A percentile compares a stretch with the other conserved stretches of the same genome.
These are phyloP conservation scores for Xanthia togata DNA, from an alignment of 2,888 invertebrate species.

Conservation along the genomic window DNA sequence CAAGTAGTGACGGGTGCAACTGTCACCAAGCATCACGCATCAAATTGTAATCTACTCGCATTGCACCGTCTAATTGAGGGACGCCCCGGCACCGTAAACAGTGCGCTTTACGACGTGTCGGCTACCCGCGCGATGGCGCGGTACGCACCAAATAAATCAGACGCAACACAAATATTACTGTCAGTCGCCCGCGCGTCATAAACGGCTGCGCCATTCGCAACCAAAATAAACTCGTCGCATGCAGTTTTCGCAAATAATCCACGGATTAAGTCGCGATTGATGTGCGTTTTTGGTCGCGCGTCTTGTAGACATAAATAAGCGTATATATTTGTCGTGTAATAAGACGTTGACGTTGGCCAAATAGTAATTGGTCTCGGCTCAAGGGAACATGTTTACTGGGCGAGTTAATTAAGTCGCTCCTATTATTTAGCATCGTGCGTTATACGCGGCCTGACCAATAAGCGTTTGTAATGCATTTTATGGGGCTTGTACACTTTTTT, in stretches of 20 bases:
- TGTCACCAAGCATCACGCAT: conserved; percentile 63
- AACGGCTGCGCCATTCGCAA: conserved; percentile 72
- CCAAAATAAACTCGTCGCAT: conserved; percentile 75
- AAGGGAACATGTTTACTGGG: conserved; percentile 77
- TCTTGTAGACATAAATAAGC: conserved; percentile 82
- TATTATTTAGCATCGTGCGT: conserved; percentile 67
- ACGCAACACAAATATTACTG: conserved; percentile 84
- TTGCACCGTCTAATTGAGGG: conserved; percentile 77
- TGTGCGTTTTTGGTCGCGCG: conserved; percentile 80
- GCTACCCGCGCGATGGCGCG: conserved; percentile 63
- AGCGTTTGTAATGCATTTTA: conserved; percentile 61
- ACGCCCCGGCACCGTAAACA: conserved; percentile 72
- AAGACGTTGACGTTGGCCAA: conserved; percentile 71
- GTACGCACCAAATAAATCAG: conserved; percentile 83
- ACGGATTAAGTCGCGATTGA: conserved; percentile 83
- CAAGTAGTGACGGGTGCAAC: conserved; percentile 49
- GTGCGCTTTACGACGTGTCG: conserved; percentile 78
- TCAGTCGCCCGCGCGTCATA: conserved; percentile 81
- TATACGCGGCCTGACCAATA: conserved; percentile 50
- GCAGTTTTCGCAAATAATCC: conserved; percentile 83
- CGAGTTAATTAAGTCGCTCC: conserved; percentile 74
- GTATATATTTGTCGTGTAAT: conserved; percentile 73
- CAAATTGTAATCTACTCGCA: conserved; percentile 68
- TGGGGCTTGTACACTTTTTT: conserved; percentile 35
- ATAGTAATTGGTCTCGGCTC: conserved; percentile 75